phyloP scores from a whole-genome alignment of 2,888 invertebrate genomes.

The Troides helena region DNA sequence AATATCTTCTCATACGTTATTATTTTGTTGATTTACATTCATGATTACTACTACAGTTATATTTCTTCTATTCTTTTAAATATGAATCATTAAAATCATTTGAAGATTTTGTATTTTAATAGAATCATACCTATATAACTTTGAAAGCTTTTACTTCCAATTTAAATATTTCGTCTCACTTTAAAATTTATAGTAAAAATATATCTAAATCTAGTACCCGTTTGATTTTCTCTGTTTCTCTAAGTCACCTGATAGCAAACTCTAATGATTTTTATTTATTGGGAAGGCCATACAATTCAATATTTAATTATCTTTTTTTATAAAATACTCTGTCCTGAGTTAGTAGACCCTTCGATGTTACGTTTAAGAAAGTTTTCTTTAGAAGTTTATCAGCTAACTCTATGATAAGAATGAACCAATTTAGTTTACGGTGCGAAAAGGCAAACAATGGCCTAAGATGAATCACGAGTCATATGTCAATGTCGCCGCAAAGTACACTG shows the following conservation, averaged over 20 bases:
- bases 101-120: background rate
- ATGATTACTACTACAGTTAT: background rate
- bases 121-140: too few relatives aligned
- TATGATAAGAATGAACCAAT: conserved; percentile 7
- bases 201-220: too few relatives aligned
- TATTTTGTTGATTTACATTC: background rate
- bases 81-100: background rate
- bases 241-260: too few relatives aligned
- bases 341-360: background rate
- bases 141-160: too few relatives aligned
- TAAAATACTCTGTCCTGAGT: background rate
- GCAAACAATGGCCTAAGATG: conserved; percentile 12
- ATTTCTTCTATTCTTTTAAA: background rate
- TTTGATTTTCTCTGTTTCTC: too few relatives aligned
- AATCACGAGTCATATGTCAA: conserved; percentile 17
- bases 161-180: too few relatives aligned
- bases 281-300: too few relatives aligned
- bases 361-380: background rate
- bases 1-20: background rate
- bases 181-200: too few relatives aligned
- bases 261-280: too few relatives aligned
- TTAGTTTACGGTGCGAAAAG: conserved; percentile 5
- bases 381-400: background rate
- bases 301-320: background rate
- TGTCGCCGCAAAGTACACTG: conserved; percentile 11